phyloP scores from a whole-genome alignment of 2,888 invertebrate genomes.

The Sphaerophoria rueppellii region DNA sequence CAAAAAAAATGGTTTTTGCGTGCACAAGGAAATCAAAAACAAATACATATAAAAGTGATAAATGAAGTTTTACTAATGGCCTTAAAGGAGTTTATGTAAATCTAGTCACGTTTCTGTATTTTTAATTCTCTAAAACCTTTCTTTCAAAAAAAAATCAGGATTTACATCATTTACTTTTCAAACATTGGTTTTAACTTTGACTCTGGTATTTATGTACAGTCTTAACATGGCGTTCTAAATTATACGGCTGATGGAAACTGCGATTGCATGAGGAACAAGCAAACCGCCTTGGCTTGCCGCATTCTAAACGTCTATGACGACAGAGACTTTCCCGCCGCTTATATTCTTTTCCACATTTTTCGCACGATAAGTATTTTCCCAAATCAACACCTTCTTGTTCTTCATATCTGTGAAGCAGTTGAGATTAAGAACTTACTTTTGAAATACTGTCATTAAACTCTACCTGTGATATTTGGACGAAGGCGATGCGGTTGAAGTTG shows the following conservation, averaged over 20 bases:
- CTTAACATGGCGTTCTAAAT: slow-evolving; percentile 70
- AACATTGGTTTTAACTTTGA: neutral
- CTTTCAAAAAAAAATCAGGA: neutral
- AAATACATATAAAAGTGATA: neutral
- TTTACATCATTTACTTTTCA: neutral
- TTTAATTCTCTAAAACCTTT: too few species aligned
- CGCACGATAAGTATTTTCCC: slow-evolving; percentile 23
- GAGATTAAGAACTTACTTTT: neutral
- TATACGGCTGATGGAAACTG: slow-evolving; percentile 79
- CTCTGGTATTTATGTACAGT: slow-evolving; percentile 48
- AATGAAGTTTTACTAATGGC: too few species aligned
- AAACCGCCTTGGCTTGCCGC: slow-evolving; percentile 80
- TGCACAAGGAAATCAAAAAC: neutral
- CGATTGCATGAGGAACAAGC: slow-evolving; percentile 79
- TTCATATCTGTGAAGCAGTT: slow-evolving; percentile 28
- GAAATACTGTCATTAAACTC: neutral
- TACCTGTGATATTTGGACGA: slow-evolving; percentile 11
- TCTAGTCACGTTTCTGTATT: too few species aligned
- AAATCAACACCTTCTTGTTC: neutral
- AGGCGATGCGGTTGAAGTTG: neutral
- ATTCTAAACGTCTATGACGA: slow-evolving; percentile 84
- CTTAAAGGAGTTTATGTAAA: too few species aligned
- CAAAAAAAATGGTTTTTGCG: neutral
- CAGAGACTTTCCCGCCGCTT: slow-evolving; percentile 89
- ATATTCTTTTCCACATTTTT: slow-evolving; percentile 73